These are phyloP conservation scores for Parauchenoglanis punctatus DNA, from an alignment of 2,797 vertebrate species.

Conservation along the genomic window DNA sequence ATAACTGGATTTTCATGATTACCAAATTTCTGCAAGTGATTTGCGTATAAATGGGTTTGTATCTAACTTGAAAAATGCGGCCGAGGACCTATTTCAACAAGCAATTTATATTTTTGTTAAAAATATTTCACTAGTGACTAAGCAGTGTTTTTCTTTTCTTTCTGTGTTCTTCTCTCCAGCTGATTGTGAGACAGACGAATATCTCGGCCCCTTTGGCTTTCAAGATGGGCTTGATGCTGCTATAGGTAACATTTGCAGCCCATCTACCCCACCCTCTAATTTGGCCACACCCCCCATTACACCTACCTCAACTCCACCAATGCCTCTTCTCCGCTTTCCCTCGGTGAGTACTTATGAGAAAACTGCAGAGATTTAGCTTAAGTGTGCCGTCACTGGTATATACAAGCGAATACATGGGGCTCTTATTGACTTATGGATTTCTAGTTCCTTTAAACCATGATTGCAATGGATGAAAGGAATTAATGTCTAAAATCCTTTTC, in stretches of 20 bases:
- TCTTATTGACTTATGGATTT: background rate
- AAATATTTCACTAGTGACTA: background rate
- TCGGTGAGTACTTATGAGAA: conserved; percentile 43
- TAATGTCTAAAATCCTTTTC: conserved; percentile 14
- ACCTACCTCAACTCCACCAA: conserved; percentile 12
- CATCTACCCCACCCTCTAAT: conserved; percentile 57
- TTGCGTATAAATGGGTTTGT: background rate
- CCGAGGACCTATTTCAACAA: no score
- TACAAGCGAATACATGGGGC: background rate
- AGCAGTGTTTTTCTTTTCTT: background rate
- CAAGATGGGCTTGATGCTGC: conserved; percentile 80
- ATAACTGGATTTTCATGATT: background rate
- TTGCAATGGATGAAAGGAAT: background rate
- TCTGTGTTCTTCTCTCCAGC: conserved; percentile 71
- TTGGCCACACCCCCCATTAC: conserved; percentile 38
- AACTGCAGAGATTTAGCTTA: background rate
- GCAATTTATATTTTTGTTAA: background rate
- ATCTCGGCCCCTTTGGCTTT: conserved; percentile 90
- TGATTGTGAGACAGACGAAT: conserved; percentile 93
- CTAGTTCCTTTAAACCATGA: background rate
- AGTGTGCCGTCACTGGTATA: no score
- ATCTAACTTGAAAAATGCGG: background rate
- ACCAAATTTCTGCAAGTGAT: background rate
- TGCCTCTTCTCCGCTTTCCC: conserved; percentile 56
- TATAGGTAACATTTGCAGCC: conserved; percentile 56